Percentiles rank a stretch among this genome's conserved stretches.
phyloP scores from a whole-genome alignment of 2,888 invertebrate species.

The Lepidonotus clava region DNA sequence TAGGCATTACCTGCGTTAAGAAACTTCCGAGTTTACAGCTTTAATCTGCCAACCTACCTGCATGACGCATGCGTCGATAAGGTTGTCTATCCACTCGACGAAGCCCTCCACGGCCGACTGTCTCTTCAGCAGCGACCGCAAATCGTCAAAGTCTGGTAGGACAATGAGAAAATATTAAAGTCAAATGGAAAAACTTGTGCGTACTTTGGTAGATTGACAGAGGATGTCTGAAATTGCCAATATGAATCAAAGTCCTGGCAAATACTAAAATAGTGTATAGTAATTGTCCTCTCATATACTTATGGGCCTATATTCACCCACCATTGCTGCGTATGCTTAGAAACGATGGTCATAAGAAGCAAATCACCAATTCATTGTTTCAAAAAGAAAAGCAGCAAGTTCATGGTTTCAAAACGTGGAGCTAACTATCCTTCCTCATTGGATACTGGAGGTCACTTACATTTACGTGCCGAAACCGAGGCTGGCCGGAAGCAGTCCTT shows the following conservation, averaged over 20 bases:
- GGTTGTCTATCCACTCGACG: conserved; percentile 44
- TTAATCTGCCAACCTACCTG: no score
- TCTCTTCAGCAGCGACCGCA: neutral
- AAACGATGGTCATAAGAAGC: no score
- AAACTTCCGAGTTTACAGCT: no score
- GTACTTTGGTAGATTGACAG: no score
- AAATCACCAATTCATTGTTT: no score
- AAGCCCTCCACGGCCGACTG: conserved; percentile 22
- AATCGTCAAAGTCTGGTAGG: conserved; percentile 43
- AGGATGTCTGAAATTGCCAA: no score
- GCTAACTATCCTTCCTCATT: no score
- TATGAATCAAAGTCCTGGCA: neutral
- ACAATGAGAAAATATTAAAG: no score
- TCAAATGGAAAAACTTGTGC: no score
- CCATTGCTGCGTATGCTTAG: neutral
- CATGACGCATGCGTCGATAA: conserved; percentile 20
- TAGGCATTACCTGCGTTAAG: no score
- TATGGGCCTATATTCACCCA: neutral
- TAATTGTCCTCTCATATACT: neutral
- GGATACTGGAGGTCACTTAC: neutral
- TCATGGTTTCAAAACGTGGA: no score
- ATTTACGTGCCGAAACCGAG: neutral
- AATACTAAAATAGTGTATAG: neutral
- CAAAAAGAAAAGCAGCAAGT: no score
- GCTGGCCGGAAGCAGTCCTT: neutral